Evolutionary conservation across 2,888 invertebrate genomes (phyloP), one percentile per base, ranked within the genome.

Genomic region (Microchrysa polita): DNA sequence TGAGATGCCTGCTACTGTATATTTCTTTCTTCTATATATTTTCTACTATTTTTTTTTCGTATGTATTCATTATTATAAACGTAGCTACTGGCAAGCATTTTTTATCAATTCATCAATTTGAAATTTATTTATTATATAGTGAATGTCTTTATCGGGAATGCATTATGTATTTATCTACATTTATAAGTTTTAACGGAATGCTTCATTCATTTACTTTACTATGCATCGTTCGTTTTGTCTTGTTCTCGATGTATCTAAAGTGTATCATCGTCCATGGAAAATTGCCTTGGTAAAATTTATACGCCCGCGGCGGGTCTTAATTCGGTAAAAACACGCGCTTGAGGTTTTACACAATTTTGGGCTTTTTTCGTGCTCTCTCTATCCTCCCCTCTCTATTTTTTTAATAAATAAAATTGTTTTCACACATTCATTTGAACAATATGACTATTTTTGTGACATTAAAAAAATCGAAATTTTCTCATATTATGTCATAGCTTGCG

Each of bases 401-500:
- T n/a, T n/a, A n/a, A n/a, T n/a, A n/a, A n/a, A n/a, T n/a, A n/a
- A n/a, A n/a, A n/a, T n/a, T n/a, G n/a, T n/a, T n/a, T n/a, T n/a
- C n/a, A n/a, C n/a, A n/a, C n/a, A n/a, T 22, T 20, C 40, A 61
- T 40, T 16, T 61, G 27, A 7, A 48, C 10, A 2, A 48, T n/a
- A 48, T 48, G 12, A n/a, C 10, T 10, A 57, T 57, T 57, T n/a
- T n/a, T n/a, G n/a, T 18, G 18, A 18, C 22, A 16, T 52, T 40
- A 48, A 23, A 63, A 72, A 61, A 61, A 72, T 20, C 2, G n/a
- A 69, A 69, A 69, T 23, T 76, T 73, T 78, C 73, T 77, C 77
- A 74, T n/a, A n/a, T n/a, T n/a, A n/a, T 60, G 52, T 69, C 74
- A 77, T 81, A 93, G 92, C 86, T 87, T 93, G 83, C 83, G 84